phyloP scores from a whole-genome alignment of 2,797 vertebrate genomes.

The Sebastes itinus region DNA sequence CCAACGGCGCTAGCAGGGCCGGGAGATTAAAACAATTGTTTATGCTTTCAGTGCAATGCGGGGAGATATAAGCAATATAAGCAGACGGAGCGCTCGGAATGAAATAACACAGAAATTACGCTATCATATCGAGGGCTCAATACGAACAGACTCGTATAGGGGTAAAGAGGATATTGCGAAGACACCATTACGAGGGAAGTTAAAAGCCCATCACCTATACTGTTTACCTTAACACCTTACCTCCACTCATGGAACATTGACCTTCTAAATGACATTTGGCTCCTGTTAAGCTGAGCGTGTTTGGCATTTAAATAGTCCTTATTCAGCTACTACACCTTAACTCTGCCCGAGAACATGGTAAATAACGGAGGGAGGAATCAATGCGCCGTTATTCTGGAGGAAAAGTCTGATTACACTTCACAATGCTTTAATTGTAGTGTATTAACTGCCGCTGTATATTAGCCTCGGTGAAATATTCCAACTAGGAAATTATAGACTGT shows the following conservation, averaged over 20 bases:
- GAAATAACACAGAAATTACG: constrained; percentile 20
- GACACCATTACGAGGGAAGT: constrained; percentile 12
- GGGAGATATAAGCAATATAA: constrained; percentile 11
- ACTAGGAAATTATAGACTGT: neutral
- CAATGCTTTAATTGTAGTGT: neutral
- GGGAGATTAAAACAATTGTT: constrained; percentile 45
- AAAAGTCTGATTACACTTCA: neutral
- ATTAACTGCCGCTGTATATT: neutral
- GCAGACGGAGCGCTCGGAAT: constrained; percentile 8
- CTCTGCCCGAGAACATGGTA: constrained; percentile 3
- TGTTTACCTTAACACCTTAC: constrained; percentile 45
- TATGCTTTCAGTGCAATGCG: constrained; percentile 15
- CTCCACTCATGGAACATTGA: constrained; percentile 40
- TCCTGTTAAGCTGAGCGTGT: constrained; percentile 48
- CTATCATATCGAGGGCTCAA: neutral
- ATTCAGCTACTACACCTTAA: constrained; percentile 17
- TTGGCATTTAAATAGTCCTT: constrained; percentile 58
- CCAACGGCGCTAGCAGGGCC: neutral
- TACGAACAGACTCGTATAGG: neutral
- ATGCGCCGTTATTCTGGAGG: constrained; percentile 1
- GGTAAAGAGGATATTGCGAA: neutral
- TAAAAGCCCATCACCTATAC: constrained; percentile 23
- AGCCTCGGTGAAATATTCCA: neutral
- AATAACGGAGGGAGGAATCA: constrained; percentile 22
- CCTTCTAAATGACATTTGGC: constrained; percentile 64